Base-by-base conservation (phyloP, 2,888 invertebrate genomes). In the Ypsolopha scabrella region DNA sequence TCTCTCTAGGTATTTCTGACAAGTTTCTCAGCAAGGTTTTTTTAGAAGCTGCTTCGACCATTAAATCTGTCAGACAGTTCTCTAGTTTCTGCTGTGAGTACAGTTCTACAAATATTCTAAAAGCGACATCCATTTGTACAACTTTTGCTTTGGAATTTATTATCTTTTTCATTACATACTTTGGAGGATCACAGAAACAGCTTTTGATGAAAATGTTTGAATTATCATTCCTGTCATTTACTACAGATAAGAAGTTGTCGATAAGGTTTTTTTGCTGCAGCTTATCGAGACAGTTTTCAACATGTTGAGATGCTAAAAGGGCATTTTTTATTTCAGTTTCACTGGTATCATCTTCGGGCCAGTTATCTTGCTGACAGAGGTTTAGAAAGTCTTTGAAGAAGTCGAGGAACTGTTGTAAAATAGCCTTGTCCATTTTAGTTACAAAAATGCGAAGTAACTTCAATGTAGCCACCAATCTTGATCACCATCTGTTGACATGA, bases 311-410 rank as follows among this genome's bases (percentile, higher is more conserved):
- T 54, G 87, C 72, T 55, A 87, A 62, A 55, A 91, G 89, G 24
- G 85, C 79, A 62, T 82, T 88, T 64, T 68, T 79, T 1, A 90
- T 72, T 64, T 88, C 88, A 53, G 77, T 72, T 50, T 69, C 64
- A 38, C 62, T 59, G 4, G 83, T 87, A 0, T 80, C 71, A 56
- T 70, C 75, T 54, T 68, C 71, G 34, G 80, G 79, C 88, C 85
- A 89, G 52, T 67, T 66, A 14, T 80, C 72, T 60, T 75, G 75
- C 62, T 89, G 87, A 56, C 87, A 83, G 8, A 88, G 63, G 38
- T 69, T 63, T 46, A 89, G 64, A 62, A 88, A 89, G 55, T 87
- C 79, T 73, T 89, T 78, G 60, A 90, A 88, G 55, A 87, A 76
- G 59, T 78, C 70, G 53, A 89, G 66, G 57, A 88, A 80, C 64